Base-by-base conservation (phyloP, 1,140 invertebrate species). In the Dreissena polymorpha region DNA sequence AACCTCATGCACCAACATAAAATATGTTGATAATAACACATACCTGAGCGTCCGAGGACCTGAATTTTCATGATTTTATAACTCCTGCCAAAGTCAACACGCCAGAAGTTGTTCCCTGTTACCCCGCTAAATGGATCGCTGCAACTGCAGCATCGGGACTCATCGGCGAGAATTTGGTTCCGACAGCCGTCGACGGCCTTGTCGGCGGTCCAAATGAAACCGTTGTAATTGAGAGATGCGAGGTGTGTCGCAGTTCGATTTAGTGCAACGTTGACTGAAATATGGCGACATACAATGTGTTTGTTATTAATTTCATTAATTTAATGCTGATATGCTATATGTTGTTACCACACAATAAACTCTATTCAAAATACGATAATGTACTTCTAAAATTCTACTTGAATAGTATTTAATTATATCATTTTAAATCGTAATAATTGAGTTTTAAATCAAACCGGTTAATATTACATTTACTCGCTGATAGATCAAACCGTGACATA, bases 21-120 rank as follows among this genome's bases (percentile, higher is more conserved):
- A 39, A 39, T 39, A 39, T 39, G 8, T 39, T 39, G 2, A 39
- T 2, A 39, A 39, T 39, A 39, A 39, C 39, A 64, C 21, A 51
- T 79, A 70, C 76, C 76, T 69, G 21, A 29, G 12, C 76, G 49
- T 53, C 76, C 76, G 18, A 27, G 68, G 12, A 79, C 12, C 27
- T 53, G 16, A 51, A 79, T 55, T 60, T 39, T 79, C 65, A 55
- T 70, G 10, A 79, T 13, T 51, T 50, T 10, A 14, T 70, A 53
- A 10, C 65, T 69, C 12, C 57, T 13, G 53, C 25, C 23, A 29
- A 80, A 72, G 18, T 70, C 67, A 16, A 80, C 27, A 18, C 69
- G 55, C 78, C 78, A 80, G 57, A 71, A 80, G 49, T 80, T 80
- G 29, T 72, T 69, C 16, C 68, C 76, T 25, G 23, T 25, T 68